A percentile compares a stretch with the other conserved stretches of the same genome.
These are phyloP conservation scores for Nesometra sesokonis DNA, from an alignment of 35 echinoderm and acorn worm genomes.

Conservation along the genomic window DNA sequence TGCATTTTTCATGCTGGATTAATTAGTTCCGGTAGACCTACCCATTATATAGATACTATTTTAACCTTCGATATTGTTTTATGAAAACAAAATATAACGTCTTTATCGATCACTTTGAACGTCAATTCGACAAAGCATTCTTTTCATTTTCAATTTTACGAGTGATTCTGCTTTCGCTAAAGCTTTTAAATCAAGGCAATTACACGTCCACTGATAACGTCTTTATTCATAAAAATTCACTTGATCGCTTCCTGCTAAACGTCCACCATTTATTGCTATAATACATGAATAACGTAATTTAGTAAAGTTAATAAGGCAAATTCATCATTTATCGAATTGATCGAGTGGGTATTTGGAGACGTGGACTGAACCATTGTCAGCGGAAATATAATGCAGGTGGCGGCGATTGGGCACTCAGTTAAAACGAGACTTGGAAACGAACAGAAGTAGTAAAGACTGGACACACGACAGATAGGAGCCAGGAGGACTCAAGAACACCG, in stretches of 20 bases:
- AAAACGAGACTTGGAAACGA: not conserved
- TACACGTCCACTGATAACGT: not conserved
- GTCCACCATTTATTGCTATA: not conserved
- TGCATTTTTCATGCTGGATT: no score
- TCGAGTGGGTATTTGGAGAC: not conserved
- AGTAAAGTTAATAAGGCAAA: not conserved
- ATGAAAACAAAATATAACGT: not conserved
- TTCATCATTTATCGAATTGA: slow-evolving; percentile 1
- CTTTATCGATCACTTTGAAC: not conserved
- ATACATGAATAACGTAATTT: not conserved
- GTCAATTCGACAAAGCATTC: not conserved
- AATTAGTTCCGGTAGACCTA: no score
- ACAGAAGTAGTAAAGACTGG: not conserved
- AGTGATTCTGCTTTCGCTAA: not conserved
- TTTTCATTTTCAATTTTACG: not conserved
- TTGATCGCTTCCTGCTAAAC: not conserved
- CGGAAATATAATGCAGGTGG: not conserved
- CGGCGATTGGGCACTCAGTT: not conserved
- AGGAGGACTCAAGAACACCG: not conserved
- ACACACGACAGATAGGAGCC: not conserved
- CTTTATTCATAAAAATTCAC: not conserved
- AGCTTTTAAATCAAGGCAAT: not conserved
- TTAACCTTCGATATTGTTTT: not conserved
- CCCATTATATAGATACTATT: not conserved
- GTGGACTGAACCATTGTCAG: not conserved